Evolutionary conservation across 2,797 vertebrate genomes (phyloP).

Genomic region (Enteromius argenteus): DNA sequence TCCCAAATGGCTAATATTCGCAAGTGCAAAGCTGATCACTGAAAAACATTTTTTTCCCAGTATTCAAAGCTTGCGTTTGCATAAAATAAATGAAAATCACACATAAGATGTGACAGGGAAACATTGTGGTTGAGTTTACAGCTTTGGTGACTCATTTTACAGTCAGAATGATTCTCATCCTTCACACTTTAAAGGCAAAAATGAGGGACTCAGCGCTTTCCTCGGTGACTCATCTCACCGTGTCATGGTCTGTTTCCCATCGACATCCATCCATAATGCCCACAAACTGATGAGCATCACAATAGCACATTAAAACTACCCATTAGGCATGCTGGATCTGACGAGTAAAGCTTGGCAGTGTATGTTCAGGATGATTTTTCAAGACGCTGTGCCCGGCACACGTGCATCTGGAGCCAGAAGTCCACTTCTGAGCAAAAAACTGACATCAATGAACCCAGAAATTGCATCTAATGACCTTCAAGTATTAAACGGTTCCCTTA

Average conservation of each 20-base stretch:
- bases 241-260: conserved; percentile 69
- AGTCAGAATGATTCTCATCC: conserved; percentile 51
- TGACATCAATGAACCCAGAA: background rate
- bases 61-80: conserved; percentile 53
- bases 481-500: background rate
- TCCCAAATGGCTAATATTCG: conserved; percentile 51
- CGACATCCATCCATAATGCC: conserved; percentile 62
- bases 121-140: conserved; percentile 53
- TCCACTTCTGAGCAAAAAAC: background rate
- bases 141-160: conserved; percentile 64
- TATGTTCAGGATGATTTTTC: conserved; percentile 16
- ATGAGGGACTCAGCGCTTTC: conserved; percentile 72
- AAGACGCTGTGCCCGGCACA: background rate
- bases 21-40: conserved; percentile 26
- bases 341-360: conserved; percentile 26
- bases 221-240: conserved; percentile 70
- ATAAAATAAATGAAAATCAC: conserved; percentile 53
- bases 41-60: conserved; percentile 51
- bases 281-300: conserved; percentile 47
- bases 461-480: background rate
- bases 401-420: conserved; percentile 4
- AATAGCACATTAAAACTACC: conserved; percentile 39
- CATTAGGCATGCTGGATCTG: conserved; percentile 2
- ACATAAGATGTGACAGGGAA: conserved; percentile 52
- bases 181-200: conserved; percentile 53